phyloP scores from a whole-genome alignment of 2,888 invertebrate genomes.

The Endomychus coccineus region DNA sequence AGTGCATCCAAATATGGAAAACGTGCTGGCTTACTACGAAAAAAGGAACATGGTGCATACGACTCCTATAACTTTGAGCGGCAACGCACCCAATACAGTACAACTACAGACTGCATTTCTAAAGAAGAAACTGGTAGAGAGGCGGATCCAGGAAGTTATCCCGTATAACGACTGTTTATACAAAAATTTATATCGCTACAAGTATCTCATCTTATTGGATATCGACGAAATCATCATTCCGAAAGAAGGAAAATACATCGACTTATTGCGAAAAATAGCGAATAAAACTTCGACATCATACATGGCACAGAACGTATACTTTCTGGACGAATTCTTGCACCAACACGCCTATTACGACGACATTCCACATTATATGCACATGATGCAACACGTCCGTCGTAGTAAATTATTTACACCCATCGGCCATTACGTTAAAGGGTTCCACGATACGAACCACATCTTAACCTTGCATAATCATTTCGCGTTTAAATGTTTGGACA shows the following conservation, averaged over 20 bases:
- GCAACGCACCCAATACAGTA: conserved; percentile 76
- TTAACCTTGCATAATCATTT: conserved; percentile 15
- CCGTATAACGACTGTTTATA: conserved; percentile 92
- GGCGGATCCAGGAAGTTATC: conserved; percentile 83
- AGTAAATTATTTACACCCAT: conserved; percentile 12
- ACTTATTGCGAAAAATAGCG: conserved; percentile 60
- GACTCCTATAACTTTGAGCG: too few species aligned
- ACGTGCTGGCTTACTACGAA: conserved; percentile 50
- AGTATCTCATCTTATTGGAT: conserved; percentile 76
- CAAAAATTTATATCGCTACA: conserved; percentile 75
- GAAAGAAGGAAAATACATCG: conserved; percentile 52
- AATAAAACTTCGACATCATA: conserved; percentile 48
- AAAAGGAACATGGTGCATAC: too few species aligned
- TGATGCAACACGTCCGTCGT: conserved; percentile 16
- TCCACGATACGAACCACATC: conserved; percentile 11
- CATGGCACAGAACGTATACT: conserved; percentile 13
- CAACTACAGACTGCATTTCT: conserved; percentile 76
- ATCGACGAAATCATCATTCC: conserved; percentile 22
- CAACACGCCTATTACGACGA: conserved; percentile 13
- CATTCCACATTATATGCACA: conserved; percentile 17
- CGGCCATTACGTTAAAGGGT: conserved; percentile 14
- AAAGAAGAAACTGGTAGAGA: conserved; percentile 76
- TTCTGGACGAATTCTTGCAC: conserved; percentile 12
- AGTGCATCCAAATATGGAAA: conserved; percentile 80
- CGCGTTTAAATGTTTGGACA: conserved; percentile 9